Conservation (phyloP, 2,888 invertebrate species). For the Macropis europaea region DNA sequence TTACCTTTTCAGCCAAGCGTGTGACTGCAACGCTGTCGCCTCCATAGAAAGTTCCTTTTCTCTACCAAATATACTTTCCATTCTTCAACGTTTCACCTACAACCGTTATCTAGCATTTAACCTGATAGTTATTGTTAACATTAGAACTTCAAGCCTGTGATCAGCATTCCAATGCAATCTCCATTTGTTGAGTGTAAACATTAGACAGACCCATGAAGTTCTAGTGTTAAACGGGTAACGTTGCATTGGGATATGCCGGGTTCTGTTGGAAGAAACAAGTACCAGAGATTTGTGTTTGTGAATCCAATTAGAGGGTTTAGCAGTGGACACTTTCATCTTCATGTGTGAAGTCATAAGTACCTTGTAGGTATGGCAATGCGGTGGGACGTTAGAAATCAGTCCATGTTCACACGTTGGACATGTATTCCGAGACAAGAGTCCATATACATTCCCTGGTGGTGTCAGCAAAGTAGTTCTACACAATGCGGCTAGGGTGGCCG, state of each 20-base stretch:
- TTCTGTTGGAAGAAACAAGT: background rate
- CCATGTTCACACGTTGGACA: slow-evolving; percentile 98
- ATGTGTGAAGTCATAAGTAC: slow-evolving; percentile 60
- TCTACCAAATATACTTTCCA: background rate
- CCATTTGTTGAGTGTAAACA: too few relatives aligned
- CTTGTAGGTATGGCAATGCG: slow-evolving; percentile 96
- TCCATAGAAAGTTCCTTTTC: background rate
- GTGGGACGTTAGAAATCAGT: slow-evolving; percentile 95
- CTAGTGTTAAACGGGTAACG: background rate
- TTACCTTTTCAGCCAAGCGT: slow-evolving; percentile 19
- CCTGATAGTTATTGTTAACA: background rate
- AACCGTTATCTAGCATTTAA: background rate
- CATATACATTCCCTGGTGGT: slow-evolving; percentile 99
- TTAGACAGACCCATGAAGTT: background rate
- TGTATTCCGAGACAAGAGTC: slow-evolving; percentile 98
- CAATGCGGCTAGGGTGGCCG: slow-evolving; percentile 98
- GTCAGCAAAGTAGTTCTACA: slow-evolving; percentile 97
- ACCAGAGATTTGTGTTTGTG: background rate
- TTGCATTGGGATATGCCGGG: background rate
- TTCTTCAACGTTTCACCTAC: background rate
- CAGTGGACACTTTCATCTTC: slow-evolving; percentile 16
- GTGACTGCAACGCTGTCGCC: background rate
- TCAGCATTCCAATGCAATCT: too few relatives aligned
- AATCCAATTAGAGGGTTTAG: slow-evolving; percentile 17
- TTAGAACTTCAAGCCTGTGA: slow-evolving; percentile 1